Conservation (phyloP, 2,888 invertebrate species). For the Sesamia inferens region DNA sequence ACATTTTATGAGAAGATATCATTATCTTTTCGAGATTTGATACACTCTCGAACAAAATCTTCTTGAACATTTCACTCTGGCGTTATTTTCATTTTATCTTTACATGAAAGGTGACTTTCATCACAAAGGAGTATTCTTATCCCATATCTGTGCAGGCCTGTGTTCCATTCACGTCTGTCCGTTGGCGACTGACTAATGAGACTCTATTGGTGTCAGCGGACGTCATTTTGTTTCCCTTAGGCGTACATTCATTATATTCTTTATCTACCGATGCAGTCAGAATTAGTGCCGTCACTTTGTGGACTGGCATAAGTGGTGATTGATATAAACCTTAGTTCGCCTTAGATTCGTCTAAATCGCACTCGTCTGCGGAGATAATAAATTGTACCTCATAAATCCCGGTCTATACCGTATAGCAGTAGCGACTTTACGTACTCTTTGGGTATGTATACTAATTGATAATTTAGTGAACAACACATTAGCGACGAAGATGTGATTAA, state of each 20-base stretch:
- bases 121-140: constrained; percentile 54
- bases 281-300: constrained; percentile 4
- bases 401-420: neutral
- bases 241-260: constrained; percentile 64
- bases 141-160: constrained; percentile 35
- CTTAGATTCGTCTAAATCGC: neutral
- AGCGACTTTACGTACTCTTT: neutral
- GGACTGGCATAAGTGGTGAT: constrained; percentile 16
- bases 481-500: too few relatives aligned
- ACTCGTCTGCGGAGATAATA: neutral
- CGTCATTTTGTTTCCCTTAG: constrained; percentile 60
- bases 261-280: constrained; percentile 60
- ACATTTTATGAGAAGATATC: constrained; percentile 26
- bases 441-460: neutral
- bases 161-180: constrained; percentile 58
- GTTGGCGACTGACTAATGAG: constrained; percentile 63
- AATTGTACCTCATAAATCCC: neutral
- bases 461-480: neutral
- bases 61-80: constrained; percentile 9
- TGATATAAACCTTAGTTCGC: neutral
- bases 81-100: constrained; percentile 34
- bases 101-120: constrained; percentile 44
- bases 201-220: constrained; percentile 57
- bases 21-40: constrained; percentile 42
- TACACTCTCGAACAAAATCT: constrained; percentile 25